Base-by-base conservation (phyloP, 2,797 vertebrate genomes). In the Coregonus suidteri region DNA sequence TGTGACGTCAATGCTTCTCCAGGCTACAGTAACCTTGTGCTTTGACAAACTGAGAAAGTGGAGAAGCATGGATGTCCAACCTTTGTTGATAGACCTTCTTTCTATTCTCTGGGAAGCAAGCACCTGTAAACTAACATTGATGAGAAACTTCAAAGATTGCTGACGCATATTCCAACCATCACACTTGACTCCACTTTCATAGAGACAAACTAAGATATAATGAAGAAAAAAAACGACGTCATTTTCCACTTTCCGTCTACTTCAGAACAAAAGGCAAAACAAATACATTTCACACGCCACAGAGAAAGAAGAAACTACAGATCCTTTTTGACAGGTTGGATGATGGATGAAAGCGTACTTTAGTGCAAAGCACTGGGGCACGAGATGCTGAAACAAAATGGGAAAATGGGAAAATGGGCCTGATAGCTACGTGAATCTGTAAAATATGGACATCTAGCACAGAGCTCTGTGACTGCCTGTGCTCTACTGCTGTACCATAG, bases 281-380 rank as follows among this genome's bases (percentile, higher is more conserved):
- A 73, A 56, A 35, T 34, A 6, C 4, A 64, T 62, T 47, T 3
- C 18, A 47, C 15, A 6, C 15, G 15, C 35, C 25, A 20, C 14
- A 1, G 6, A 30, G n/a, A 18, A 59, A 14, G 54, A 35, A 9
- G 41, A 5, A 31, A 52, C 20, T 16, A 18, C 37, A 52, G 13
- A 30, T 54, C 53, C 53, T 52, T 74, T 76, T 79, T 34, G 35
- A 79, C 83, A 86, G 34, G 81, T 82, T 79, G 37, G 77, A 87
- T 80, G 81, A 84, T 79, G 72, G 82, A 84, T 76, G 62, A 34
- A 25, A 70, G 25, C 37, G 30, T n/a, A 68, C 52, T 69, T 15
- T 13, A 47, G 9, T 47, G 41, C 9, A 47, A 47, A 13, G 9
- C 41, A 47, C 41, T 3, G 41, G 41, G 41, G 41, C 41, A 47